A percentile compares a stretch with the other conserved stretches of the same genome.
phyloP scores from a whole-genome alignment of 1,140 invertebrate species.

The Pristionchus pacificus region DNA sequence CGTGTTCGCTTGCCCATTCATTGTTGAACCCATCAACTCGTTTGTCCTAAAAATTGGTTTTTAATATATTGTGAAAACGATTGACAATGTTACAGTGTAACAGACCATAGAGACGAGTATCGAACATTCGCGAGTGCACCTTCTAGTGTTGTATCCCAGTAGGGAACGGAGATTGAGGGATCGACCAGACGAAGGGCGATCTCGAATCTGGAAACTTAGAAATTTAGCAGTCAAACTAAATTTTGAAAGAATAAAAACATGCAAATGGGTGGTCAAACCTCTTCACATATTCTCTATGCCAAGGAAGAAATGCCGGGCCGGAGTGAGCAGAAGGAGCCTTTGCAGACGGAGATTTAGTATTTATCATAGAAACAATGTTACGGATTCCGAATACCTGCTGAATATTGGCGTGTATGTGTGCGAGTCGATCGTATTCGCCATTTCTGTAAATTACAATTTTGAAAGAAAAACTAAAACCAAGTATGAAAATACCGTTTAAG shows the following conservation, averaged over 20 bases:
- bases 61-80: too few relatives aligned
- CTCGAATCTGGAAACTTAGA: slow-evolving; percentile 36
- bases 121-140: slow-evolving; percentile 23
- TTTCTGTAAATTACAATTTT: neutral
- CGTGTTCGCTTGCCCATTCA: too few relatives aligned
- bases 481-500: too few relatives aligned
- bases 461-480: too few relatives aligned
- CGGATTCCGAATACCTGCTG: neutral
- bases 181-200: slow-evolving; percentile 36
- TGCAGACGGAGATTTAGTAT: neutral
- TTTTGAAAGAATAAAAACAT: too few relatives aligned
- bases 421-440: slow-evolving; percentile 4
- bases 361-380: neutral
- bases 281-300: slow-evolving; percentile 51
- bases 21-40: too few relatives aligned
- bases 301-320: slow-evolving; percentile 52
- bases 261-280: too few relatives aligned
- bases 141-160: slow-evolving; percentile 43
- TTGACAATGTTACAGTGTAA: too few relatives aligned
- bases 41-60: too few relatives aligned
- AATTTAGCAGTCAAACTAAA: too few relatives aligned
- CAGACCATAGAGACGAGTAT: slow-evolving; percentile 35
- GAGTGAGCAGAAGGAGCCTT: slow-evolving; percentile 40
- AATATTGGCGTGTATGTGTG: neutral
- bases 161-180: slow-evolving; percentile 33